phyloP scores from a whole-genome alignment of 1,140 invertebrate species.

The Phymastichus coffea region DNA sequence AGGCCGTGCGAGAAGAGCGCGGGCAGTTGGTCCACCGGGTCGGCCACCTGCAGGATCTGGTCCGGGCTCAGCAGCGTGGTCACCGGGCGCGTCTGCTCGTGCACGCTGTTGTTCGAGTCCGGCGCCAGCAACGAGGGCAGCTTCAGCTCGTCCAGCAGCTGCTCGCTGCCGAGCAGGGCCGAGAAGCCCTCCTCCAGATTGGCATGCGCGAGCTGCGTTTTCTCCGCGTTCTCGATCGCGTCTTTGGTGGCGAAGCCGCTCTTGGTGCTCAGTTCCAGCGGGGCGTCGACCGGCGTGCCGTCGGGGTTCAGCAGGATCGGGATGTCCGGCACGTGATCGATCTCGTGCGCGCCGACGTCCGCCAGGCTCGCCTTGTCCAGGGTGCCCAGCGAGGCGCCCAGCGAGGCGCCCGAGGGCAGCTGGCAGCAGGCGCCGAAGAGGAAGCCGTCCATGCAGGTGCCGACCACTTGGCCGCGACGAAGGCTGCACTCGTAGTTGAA shows the following conservation, averaged over 20 bases:
- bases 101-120: conserved; percentile 42
- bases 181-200: conserved; percentile 43
- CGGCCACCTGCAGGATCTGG: conserved; percentile 52
- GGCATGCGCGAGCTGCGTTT: conserved; percentile 34
- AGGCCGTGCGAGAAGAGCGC: conserved; percentile 47
- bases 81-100: conserved; percentile 54
- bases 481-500: conserved; percentile 89
- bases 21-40: conserved; percentile 50
- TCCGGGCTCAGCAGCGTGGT: conserved; percentile 54
- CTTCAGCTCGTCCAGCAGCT: conserved; percentile 42
- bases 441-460: conserved; percentile 88
- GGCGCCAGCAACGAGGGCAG: conserved; percentile 43
- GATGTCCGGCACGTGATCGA: conserved; percentile 50
- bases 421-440: conserved; percentile 89
- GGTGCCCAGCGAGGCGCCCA: not conserved
- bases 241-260: conserved; percentile 23
- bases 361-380: conserved; percentile 19
- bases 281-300: conserved; percentile 42
- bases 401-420: conserved; percentile 51
- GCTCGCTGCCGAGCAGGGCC: conserved; percentile 40
- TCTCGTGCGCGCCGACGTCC: conserved; percentile 36
- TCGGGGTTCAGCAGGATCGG: conserved; percentile 49
- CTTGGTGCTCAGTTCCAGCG: not conserved
- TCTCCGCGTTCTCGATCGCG: conserved; percentile 38
- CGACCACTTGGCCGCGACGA: conserved; percentile 78